A percentile compares a stretch with the other conserved stretches of the same genome.
These are phyloP conservation scores for Drosophila mimetica DNA, from an alignment of 2,888 invertebrate species.

Conservation along the genomic window DNA sequence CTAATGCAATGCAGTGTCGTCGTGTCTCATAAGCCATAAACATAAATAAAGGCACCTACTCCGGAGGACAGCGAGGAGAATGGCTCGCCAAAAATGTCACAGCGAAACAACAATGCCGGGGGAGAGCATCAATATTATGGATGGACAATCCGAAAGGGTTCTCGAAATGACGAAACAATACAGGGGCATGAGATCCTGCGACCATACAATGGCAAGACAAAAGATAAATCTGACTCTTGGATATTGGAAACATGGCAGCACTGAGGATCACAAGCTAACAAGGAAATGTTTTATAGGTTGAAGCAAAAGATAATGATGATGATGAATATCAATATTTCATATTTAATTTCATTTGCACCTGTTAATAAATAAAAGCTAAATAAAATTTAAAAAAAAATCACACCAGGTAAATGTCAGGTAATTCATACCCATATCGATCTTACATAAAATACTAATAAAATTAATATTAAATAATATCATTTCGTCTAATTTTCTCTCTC, in stretches of 20 bases:
- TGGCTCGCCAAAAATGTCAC: slow-evolving; percentile 57
- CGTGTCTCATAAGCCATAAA: slow-evolving; percentile 79
- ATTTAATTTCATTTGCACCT: no score
- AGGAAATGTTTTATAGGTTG: not conserved
- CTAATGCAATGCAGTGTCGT: slow-evolving; percentile 80
- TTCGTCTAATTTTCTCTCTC: no score
- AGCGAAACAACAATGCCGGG: slow-evolving; percentile 40
- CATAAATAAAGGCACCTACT: slow-evolving; percentile 82
- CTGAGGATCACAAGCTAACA: not conserved
- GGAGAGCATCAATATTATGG: slow-evolving; percentile 51
- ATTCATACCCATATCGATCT: no score
- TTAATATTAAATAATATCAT: no score
- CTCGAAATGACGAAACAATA: slow-evolving; percentile 52
- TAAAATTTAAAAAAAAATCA: no score
- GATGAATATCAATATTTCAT: no score
- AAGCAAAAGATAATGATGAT: no score
- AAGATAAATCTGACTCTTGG: slow-evolving; percentile 7
- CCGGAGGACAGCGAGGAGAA: slow-evolving; percentile 15
- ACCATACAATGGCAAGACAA: slow-evolving; percentile 8
- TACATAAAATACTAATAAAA: no score
- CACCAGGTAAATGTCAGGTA: no score
- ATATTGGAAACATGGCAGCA: slow-evolving; percentile 4
- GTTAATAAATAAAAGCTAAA: no score
- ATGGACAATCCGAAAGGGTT: slow-evolving; percentile 41
- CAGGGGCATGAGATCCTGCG: slow-evolving; percentile 2